Evolutionary conservation across 1,140 invertebrate genomes (phyloP).

Genomic region (Mercenaria mercenaria): DNA sequence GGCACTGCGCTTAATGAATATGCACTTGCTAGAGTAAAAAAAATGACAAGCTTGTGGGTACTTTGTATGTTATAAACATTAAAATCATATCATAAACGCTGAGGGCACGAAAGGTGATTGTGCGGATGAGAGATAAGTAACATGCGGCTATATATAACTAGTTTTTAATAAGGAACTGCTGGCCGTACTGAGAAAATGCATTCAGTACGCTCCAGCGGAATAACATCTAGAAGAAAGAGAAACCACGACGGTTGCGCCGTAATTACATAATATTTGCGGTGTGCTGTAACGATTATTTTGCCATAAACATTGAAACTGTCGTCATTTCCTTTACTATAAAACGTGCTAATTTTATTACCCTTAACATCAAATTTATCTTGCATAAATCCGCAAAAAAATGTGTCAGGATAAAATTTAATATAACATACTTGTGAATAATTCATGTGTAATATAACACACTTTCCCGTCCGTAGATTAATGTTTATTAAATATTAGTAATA

Average conservation of each 20-base stretch:
- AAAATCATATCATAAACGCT: background rate
- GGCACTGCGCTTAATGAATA: background rate
- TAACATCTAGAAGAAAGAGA: background rate
- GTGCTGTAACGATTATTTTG: constrained; percentile 3
- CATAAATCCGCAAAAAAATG: no score
- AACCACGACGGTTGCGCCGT: background rate
- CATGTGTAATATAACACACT: no score
- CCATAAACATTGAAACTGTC: background rate
- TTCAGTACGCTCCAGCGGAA: background rate
- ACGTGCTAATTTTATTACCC: no score
- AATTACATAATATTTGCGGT: background rate
- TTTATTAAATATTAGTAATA: no score
- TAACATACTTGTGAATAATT: no score
- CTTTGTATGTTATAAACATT: background rate
- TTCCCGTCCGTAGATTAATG: no score
- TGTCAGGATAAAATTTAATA: no score
- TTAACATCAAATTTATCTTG: no score
- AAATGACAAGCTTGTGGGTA: background rate
- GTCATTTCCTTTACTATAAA: no score
- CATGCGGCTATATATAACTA: constrained; percentile 3
- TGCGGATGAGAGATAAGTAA: constrained; percentile 4
- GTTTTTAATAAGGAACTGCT: background rate
- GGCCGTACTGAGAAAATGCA: background rate
- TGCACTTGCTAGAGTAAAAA: background rate
- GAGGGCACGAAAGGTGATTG: background rate